Base-by-base conservation (phyloP, 2,113 vertebrate species). In the Saimiri boliviensis region DNA sequence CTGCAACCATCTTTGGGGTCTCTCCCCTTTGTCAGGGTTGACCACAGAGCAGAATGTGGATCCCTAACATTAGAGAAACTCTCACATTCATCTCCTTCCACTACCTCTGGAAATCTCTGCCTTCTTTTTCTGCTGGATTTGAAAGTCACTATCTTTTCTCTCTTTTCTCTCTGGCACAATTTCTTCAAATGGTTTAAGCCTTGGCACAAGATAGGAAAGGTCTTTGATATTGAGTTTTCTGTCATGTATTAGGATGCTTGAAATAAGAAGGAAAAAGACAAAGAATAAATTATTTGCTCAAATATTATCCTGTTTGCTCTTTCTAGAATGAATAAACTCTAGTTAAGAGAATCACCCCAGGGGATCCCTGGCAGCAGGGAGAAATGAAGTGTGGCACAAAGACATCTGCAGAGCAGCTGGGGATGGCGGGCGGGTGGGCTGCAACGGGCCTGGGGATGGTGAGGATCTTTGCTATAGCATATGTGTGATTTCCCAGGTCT, bases 191-290 rank as follows among this genome's bases (percentile, higher is more conserved):
- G 8, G 12, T 35, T 81, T 79, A 87, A 56, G 52, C 27, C 60
- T 89, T 80, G 20, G 40, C 68, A 81, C 35, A 84, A 76, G 40
- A 79, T 40, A 76, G 30, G 17, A 95, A 96, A 84, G 47, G 47
- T 6, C 66, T 71, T 81, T 71, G 74, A 89, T 66, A 82, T 74
- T 23, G 40, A 63, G 82, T 81, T 70, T 96, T 89, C 76, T 86
- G 49, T 63, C 52, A 19, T 45, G 16, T 80, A 68, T 73, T 83
- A 60, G 66, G 40, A 91, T n/a, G 37, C 19, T 81, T 93, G 42
- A 93, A 91, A 71, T 93, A 81, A 94, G 70, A 66, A 85, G 71
- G 70, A 90, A 97, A 90, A 94, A 81, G 83, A 77, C 35, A 63
- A 60, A 37, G 16, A 92, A 47, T 82, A 54, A 87, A 40, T 84